These are phyloP conservation scores for Trachelus tabidus DNA, from an alignment of 2,888 invertebrate species.

Conservation along the genomic window DNA sequence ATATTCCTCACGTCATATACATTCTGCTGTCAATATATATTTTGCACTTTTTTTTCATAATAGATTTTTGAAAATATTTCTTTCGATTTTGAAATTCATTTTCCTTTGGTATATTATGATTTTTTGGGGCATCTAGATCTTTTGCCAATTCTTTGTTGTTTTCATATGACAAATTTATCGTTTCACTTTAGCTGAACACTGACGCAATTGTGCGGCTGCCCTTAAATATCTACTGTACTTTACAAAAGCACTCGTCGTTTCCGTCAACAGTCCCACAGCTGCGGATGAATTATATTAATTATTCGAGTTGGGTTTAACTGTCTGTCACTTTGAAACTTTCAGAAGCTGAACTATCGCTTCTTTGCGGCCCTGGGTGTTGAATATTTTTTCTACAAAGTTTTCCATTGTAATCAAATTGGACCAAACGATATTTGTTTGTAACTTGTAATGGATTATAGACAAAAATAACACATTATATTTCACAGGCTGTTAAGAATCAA, in stretches of 20 bases:
- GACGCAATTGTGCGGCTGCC: neutral
- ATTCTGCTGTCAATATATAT: neutral
- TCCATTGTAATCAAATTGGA: neutral
- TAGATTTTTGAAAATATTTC: neutral
- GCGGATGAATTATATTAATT: neutral
- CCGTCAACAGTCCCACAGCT: neutral
- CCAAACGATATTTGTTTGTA: neutral
- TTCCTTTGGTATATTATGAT: neutral
- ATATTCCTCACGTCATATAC: too few relatives aligned
- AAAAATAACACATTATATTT: neutral
- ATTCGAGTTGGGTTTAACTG: neutral
- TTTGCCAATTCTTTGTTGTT: too few relatives aligned
- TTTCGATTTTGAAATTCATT: neutral
- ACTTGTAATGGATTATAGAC: neutral
- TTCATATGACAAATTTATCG: too few relatives aligned
- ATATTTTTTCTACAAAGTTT: neutral
- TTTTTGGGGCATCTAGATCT: neutral
- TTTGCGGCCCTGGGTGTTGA: neutral
- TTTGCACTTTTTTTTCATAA: neutral
- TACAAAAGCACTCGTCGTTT: neutral
- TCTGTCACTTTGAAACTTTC: neutral
- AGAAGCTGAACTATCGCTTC: neutral
- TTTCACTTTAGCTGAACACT: neutral
- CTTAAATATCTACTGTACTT: neutral
- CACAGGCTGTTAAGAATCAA: too few relatives aligned